Conservation (phyloP, 2,113 vertebrate species). For the Atlantisia rogersi region DNA sequence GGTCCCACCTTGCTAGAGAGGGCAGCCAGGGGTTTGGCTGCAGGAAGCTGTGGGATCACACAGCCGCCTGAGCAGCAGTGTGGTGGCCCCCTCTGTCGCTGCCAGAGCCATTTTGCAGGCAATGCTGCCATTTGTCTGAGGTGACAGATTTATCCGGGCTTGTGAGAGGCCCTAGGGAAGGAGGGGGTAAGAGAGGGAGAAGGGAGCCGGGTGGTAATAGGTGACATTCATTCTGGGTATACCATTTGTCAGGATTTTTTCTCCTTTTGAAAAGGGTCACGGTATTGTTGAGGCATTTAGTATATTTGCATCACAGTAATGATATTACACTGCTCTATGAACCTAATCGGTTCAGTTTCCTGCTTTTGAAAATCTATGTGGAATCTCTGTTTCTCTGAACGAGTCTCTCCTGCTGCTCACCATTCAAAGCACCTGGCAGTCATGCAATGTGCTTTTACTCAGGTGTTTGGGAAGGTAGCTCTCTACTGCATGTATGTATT, state of each 20-base stretch:
- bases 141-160: not conserved
- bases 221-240: not conserved
- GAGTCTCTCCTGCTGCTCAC: not conserved
- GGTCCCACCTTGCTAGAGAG: not conserved
- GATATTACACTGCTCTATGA: not conserved
- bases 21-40: rapidly evolving
- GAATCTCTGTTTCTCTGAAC: not conserved
- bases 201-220: not conserved
- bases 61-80: not conserved
- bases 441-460: not conserved
- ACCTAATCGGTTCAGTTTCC: not conserved
- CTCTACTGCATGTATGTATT: not conserved
- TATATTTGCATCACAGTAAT: not conserved
- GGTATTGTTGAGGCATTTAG: no score
- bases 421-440: not conserved
- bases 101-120: not conserved
- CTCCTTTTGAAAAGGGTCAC: not conserved
- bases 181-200: not conserved
- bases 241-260: not conserved
- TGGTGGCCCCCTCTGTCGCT: not conserved
- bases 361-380: not conserved
- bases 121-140: not conserved
- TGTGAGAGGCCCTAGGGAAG: not conserved
- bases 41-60: rapidly evolving
- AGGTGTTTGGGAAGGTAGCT: not conserved